Evolutionary conservation across 1,140 invertebrate species (phyloP), one percentile per base, ranked within the genome.

Genomic region (Hyles vespertilio): DNA sequence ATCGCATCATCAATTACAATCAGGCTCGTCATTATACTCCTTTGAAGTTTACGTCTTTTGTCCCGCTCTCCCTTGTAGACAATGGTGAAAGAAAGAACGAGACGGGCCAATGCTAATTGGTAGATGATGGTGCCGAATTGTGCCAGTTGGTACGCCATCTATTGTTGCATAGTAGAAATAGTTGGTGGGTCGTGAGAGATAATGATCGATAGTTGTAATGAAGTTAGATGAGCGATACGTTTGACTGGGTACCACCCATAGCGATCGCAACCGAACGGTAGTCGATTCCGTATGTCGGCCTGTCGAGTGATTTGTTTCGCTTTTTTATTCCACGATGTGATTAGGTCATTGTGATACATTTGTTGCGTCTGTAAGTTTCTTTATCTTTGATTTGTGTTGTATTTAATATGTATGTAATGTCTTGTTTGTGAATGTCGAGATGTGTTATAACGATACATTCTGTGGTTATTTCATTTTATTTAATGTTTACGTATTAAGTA

Each of bases 1-100:
- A 83, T 79, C 75, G 75, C 76, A 84, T 88, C 85, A 88, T 88
- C 79, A 88, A 88, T 88, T 83, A 88, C 81, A 88, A 88, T 88
- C 85, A 88, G 70, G 61, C 67, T 69, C 69, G 69, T 71, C 64
- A 69, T 71, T 77, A 66, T 69, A 61, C 60, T 75, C 59, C 72
- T 74, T 77, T 78, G 66, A 74, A 70, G 58, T 56, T 51, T 61
- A 64, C 54, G 50, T 50, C 5, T 46, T 54, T 65, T 58, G 51
- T 74, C 74, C 63, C 67, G 52, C 62, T 79, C 68, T 32, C 47
- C 12, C 69, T 22, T 44, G 5, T 44, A 10, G 32, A 5, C 32
- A 50, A 49, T 47, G 53, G 43, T 10, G n/a, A 3, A n/a, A 9
- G 61, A 51, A 51, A 51, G 73, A 79, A 55, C 70, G 76, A 66